These are phyloP conservation scores for Stichopus horrens DNA, from an alignment of 53 echinoderm and acorn worm genomes.

Conservation along the genomic window DNA sequence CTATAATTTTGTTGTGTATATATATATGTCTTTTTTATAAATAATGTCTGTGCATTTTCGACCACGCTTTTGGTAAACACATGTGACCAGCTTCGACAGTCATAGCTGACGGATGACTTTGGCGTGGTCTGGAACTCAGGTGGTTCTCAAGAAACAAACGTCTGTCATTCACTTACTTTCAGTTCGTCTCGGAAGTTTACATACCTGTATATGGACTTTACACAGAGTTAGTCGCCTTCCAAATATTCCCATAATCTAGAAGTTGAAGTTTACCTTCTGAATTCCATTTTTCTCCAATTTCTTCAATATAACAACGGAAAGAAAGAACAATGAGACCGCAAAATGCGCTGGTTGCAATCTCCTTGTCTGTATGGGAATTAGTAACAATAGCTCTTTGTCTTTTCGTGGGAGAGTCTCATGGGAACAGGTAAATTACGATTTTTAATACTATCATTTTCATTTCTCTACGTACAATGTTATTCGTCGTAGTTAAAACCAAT, in stretches of 20 bases:
- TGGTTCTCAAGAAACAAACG: neutral
- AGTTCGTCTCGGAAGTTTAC: neutral
- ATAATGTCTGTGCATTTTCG: no score
- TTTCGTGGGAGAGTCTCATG: neutral
- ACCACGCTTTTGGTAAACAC: no score
- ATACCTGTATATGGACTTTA: neutral
- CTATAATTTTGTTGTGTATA: no score
- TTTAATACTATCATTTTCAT: neutral
- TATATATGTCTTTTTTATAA: no score
- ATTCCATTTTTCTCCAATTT: neutral
- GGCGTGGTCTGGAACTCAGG: no score
- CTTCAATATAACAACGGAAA: neutral
- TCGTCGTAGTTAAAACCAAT: neutral
- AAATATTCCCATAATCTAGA: neutral
- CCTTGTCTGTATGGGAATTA: neutral
- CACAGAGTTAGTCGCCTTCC: neutral
- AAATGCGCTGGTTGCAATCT: neutral
- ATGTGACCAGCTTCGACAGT: no score
- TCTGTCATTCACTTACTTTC: neutral
- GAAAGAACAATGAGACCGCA: neutral
- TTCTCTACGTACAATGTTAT: neutral
- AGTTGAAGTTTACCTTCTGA: neutral
- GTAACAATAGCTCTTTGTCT: neutral
- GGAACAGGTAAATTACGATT: slow-evolving; percentile 17
- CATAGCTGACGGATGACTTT: no score